Evolutionary conservation across 2,113 vertebrate species (phyloP).

Genomic region (Ovis aries): DNA sequence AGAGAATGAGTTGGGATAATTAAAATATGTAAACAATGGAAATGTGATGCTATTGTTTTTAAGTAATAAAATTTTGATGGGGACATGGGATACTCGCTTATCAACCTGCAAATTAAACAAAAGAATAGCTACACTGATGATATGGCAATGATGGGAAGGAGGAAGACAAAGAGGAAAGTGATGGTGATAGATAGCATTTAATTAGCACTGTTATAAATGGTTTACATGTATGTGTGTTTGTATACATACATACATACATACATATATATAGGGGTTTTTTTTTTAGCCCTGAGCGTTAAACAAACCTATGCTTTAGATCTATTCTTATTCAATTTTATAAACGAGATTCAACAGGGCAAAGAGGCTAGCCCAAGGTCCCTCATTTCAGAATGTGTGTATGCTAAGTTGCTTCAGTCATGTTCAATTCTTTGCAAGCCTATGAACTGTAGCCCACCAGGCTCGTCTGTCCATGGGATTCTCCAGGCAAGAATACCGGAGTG

Average conservation of each 20-base stretch:
- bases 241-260: no score
- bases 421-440: neutral
- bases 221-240: neutral
- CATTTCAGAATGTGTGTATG: neutral
- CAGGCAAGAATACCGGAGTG: neutral
- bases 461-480: neutral
- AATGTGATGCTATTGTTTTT: neutral
- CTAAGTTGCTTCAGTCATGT: neutral
- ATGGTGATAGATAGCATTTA: neutral
- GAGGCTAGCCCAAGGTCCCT: neutral
- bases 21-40: slow-evolving; percentile 2
- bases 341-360: neutral
- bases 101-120: neutral
- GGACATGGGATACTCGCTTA: neutral
- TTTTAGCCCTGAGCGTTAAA: neutral
- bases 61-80: neutral
- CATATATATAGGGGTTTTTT: no score
- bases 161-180: neutral
- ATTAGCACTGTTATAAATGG: neutral
- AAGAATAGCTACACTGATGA: neutral
- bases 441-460: neutral
- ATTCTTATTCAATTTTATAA: neutral
- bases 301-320: neutral
- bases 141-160: neutral
- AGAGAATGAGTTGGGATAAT: neutral